These are phyloP conservation scores for Drosophila recens DNA, from an alignment of 2,888 invertebrate species.

Conservation along the genomic window DNA sequence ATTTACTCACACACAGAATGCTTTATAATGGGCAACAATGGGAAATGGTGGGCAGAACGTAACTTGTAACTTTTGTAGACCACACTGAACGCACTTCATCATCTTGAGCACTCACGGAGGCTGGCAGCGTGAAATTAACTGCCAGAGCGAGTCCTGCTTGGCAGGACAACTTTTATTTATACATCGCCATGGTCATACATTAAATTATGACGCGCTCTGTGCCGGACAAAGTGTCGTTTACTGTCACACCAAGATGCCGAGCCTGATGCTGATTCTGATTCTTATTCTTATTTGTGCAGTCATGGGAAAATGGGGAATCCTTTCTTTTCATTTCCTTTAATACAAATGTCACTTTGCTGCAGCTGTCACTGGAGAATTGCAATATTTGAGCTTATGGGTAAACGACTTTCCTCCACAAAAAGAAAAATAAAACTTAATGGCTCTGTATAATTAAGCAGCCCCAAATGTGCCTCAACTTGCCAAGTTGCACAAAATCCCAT, in stretches of 20 bases:
- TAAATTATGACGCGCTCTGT: conserved; percentile 66
- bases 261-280: conserved; percentile 14
- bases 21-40: background rate
- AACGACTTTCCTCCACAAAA: conserved; percentile 19
- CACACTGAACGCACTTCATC: conserved; percentile 68
- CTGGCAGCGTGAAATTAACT: conserved; percentile 81
- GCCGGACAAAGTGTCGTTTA: conserved; percentile 64
- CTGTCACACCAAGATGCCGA: conserved; percentile 58
- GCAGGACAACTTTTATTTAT: conserved; percentile 69
- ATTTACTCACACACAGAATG: conserved; percentile 12
- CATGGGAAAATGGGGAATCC: conserved; percentile 22
- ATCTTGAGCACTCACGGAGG: conserved; percentile 66
- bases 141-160: conserved; percentile 64
- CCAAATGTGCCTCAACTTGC: conserved; percentile 46
- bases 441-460: conserved; percentile 64
- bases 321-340: conserved; percentile 35
- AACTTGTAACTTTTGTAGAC: conserved; percentile 34
- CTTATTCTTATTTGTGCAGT: conserved; percentile 28
- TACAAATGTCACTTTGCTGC: conserved; percentile 74
- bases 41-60: conserved; percentile 5
- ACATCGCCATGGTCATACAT: conserved; percentile 64
- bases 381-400: conserved; percentile 41
- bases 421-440: conserved; percentile 62
- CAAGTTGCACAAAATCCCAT: conserved; percentile 29
- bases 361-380: conserved; percentile 66